These are phyloP conservation scores for Congeria kusceri DNA, from an alignment of 2,888 invertebrate genomes.

Conservation along the genomic window DNA sequence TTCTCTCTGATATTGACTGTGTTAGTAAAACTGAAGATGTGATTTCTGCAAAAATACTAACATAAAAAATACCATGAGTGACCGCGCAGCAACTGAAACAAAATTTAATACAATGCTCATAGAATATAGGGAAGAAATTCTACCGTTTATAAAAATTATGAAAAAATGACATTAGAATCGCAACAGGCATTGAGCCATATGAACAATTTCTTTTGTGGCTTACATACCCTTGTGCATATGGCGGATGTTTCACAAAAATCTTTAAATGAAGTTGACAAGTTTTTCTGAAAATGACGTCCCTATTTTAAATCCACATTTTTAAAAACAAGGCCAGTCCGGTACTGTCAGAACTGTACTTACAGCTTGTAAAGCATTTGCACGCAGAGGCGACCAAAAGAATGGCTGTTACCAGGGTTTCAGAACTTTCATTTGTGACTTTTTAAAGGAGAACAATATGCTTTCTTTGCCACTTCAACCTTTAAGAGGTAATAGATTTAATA, in stretches of 20 bases:
- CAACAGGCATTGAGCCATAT: constrained; percentile 17
- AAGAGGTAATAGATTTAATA: constrained; percentile 52
- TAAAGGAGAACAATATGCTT: constrained; percentile 27
- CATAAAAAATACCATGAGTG: constrained; percentile 36
- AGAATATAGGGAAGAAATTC: constrained; percentile 10
- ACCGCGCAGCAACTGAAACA: constrained; percentile 27
- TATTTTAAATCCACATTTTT: neutral
- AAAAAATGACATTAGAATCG: constrained; percentile 3
- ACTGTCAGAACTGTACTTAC: neutral
- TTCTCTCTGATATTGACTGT: no score
- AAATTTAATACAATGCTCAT: constrained; percentile 33
- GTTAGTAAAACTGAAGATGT: no score
- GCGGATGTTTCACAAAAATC: constrained; percentile 10
- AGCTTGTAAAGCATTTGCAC: constrained; percentile 25
- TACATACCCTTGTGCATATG: constrained; percentile 37
- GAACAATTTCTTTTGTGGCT: constrained; percentile 35
- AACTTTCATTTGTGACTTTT: constrained; percentile 31
- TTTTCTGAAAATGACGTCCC: constrained; percentile 8
- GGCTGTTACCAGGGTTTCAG: constrained; percentile 45
- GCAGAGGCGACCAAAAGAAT: constrained; percentile 37
- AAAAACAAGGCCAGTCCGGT: constrained; percentile 13
- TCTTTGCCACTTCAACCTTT: constrained; percentile 37
- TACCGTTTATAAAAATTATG: constrained; percentile 13
- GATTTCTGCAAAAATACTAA: no score
- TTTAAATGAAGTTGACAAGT: constrained; percentile 12